Conservation (phyloP, 2,113 vertebrate genomes). For the Mohoua ochrocephala region DNA sequence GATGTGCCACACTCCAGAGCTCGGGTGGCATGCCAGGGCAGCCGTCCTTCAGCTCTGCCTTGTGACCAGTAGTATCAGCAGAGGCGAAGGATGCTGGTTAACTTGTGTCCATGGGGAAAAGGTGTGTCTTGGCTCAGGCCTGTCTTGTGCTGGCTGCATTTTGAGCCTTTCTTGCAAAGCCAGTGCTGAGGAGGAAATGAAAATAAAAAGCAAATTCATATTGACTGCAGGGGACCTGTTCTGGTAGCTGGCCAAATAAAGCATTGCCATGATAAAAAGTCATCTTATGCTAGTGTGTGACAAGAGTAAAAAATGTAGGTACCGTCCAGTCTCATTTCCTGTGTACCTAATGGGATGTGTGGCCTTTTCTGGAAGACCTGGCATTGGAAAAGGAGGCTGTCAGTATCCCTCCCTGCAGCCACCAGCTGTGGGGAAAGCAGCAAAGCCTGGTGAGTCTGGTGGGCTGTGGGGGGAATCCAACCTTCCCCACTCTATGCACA, state of each 20-base stretch:
- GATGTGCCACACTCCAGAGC: accelerated
- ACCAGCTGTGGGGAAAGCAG: neutral
- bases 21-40: accelerated
- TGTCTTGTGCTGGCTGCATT: neutral
- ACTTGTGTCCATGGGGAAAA: accelerated
- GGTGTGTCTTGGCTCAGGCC: neutral
- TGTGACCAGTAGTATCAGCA: neutral
- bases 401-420: accelerated
- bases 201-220: neutral
- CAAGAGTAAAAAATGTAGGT: neutral
- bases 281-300: neutral
- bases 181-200: neutral
- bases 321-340: neutral
- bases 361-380: neutral
- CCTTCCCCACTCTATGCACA: neutral
- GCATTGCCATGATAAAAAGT: neutral
- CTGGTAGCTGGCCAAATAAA: neutral
- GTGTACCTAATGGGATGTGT: accelerated
- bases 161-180: neutral
- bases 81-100: neutral
- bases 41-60: neutral
- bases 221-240: neutral
- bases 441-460: neutral
- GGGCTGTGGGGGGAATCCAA: neutral
- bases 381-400: accelerated